phyloP scores from a whole-genome alignment of 1,140 invertebrate species.

The Temnothorax nylanderi region DNA sequence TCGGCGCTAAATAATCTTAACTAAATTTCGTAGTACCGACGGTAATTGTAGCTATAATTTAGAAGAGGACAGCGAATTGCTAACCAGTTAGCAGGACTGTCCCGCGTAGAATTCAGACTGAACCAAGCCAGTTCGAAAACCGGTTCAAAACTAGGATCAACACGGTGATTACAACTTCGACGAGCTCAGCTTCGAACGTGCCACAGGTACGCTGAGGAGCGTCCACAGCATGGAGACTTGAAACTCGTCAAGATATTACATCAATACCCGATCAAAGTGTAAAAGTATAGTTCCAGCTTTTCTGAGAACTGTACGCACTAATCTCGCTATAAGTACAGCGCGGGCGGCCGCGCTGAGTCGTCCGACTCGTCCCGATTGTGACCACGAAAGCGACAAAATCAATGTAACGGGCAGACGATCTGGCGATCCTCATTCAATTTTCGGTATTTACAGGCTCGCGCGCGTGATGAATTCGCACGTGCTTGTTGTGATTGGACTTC shows the following conservation, averaged over 20 bases:
- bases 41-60: slow-evolving; percentile 43
- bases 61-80: background rate
- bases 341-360: background rate
- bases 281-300: slow-evolving; percentile 18
- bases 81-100: slow-evolving; percentile 6
- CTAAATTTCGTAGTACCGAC: slow-evolving; percentile 39
- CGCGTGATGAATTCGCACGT: slow-evolving; percentile 94
- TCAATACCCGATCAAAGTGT: slow-evolving; percentile 8
- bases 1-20: slow-evolving; percentile 46
- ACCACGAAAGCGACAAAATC: background rate
- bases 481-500: slow-evolving; percentile 95
- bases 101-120: background rate
- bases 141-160: slow-evolving; percentile 6
- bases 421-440: slow-evolving; percentile 86
- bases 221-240: background rate
- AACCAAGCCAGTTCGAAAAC: slow-evolving; percentile 11
- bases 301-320: slow-evolving; percentile 17
- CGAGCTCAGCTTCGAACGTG: slow-evolving; percentile 3
- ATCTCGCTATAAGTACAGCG: slow-evolving; percentile 40
- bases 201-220: background rate
- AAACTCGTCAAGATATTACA: background rate
- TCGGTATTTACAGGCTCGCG: slow-evolving; percentile 94
- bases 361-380: slow-evolving; percentile 16
- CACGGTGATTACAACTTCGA: background rate
- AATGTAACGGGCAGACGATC: background rate